phyloP scores from a whole-genome alignment of 2,113 vertebrate genomes.

The Lamprologus speciosus region DNA sequence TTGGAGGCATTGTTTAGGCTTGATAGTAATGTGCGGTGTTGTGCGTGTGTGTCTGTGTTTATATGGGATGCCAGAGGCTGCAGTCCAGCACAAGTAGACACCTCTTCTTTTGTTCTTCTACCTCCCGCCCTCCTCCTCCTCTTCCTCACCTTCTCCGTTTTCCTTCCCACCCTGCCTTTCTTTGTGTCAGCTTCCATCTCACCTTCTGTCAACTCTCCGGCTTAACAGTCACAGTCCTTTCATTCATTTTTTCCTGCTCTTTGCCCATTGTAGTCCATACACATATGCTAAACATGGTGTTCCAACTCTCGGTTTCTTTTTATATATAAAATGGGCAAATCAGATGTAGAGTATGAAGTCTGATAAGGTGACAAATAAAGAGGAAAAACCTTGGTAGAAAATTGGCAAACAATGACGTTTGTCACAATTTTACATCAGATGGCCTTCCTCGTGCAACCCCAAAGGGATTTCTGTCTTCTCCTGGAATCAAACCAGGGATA shows the following conservation, averaged over 20 bases:
- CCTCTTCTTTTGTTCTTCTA: not conserved
- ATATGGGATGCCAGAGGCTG: not conserved
- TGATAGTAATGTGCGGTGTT: slow-evolving; percentile 21
- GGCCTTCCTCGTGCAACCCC: not conserved
- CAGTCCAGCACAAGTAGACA: not conserved
- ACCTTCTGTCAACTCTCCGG: not conserved
- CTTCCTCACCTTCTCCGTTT: not conserved
- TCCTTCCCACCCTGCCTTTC: not conserved
- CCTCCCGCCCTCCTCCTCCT: not conserved
- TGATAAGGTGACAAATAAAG: not conserved
- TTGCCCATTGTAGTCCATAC: not conserved
- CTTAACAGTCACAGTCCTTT: not conserved
- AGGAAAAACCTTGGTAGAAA: not conserved
- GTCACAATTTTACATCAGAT: not conserved
- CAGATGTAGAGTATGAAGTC: not conserved
- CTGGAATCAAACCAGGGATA: not conserved
- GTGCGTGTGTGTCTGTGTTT: not conserved
- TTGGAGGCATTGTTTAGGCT: slow-evolving; percentile 25
- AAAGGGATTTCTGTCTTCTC: not conserved
- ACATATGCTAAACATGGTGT: not conserved
- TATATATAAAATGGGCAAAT: not conserved
- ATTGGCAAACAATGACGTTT: not conserved
- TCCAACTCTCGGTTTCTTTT: not conserved
- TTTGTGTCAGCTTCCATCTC: not conserved
- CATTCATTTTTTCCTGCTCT: slow-evolving; percentile 20